These are phyloP conservation scores for Penaeus japonicus DNA, from an alignment of 1,140 invertebrate genomes.

Conservation along the genomic window DNA sequence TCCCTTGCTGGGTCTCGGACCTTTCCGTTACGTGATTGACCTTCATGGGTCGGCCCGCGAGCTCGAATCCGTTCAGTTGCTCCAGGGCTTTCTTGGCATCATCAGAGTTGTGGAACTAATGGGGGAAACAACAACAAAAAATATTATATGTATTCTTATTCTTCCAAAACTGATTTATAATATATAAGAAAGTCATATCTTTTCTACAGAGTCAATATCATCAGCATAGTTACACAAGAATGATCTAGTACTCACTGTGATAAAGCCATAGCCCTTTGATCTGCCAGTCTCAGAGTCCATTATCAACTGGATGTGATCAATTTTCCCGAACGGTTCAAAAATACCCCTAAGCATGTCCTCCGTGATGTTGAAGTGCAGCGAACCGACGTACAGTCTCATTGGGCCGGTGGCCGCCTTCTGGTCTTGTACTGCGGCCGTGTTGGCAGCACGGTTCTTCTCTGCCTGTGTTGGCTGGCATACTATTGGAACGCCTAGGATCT, in stretches of 20 bases:
- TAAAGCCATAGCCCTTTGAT: slow-evolving; percentile 97
- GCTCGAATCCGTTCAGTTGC: slow-evolving; percentile 98
- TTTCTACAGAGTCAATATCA: no score
- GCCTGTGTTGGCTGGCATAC: slow-evolving; percentile 95
- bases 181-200: no score
- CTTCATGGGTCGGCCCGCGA: slow-evolving; percentile 99
- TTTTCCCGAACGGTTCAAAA: slow-evolving; percentile 99
- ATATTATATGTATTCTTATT: no score
- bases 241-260: slow-evolving; percentile 80
- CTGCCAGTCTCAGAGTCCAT: slow-evolving; percentile 93
- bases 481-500: slow-evolving; percentile 95
- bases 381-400: slow-evolving; percentile 96
- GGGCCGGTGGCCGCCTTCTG: slow-evolving; percentile 76
- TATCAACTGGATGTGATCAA: slow-evolving; percentile 95
- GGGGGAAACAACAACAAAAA: slow-evolving; percentile 7
- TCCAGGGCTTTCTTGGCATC: slow-evolving; percentile 99
- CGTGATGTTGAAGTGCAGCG: slow-evolving; percentile 98
- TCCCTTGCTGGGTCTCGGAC: slow-evolving; percentile 76
- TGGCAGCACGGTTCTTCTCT: slow-evolving; percentile 93
- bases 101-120: slow-evolving; percentile 93
- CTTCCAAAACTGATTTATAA: no score
- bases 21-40: slow-evolving; percentile 97
- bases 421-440: slow-evolving; percentile 52
- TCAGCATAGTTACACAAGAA: neutral
- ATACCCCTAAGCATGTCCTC: slow-evolving; percentile 98